Base-by-base conservation (phyloP, 2,797 vertebrate genomes). In the Alectoris magna region DNA sequence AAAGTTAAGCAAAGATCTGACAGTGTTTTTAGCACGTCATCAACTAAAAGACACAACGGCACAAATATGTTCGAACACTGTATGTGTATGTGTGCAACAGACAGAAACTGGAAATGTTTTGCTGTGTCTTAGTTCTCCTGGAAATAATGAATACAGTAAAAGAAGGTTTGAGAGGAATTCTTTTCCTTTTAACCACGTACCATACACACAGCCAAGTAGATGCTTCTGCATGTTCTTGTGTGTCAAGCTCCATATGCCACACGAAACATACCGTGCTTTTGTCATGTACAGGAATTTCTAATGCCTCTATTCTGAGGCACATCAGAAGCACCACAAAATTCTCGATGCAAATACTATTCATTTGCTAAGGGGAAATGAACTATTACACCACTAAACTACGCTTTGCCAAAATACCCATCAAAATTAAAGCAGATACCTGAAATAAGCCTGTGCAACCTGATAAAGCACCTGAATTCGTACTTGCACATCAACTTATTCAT, bases 1-100 rank as follows among this genome's bases (percentile, higher is more conserved):
- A 80, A 93, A 86, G 56, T 91, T 77, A 73, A 81, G 81, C 39
- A 82, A 78, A 94, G n/a, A 84, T 75, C 71, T 93, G 63, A 84
- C 58, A 82, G 26, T 14, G 38, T 73, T 82, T 55, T 62, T 60
- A 94, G 91, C 44, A 94, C 51, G 80, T 84, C 88, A 91, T 76
- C 77, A 94, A 31, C 38, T 71, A 70, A 84, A 86, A 94, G 41
- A 87, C 0, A 83, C 34, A 90, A 90, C 26, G 36, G 34, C 31
- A 85, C 31, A 84, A 88, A 90, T 67, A 64, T 15, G 18, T 88
- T 82, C 48, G 39, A 94, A 71, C 34, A 79, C 12, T 56, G 5
- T 26, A 60, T 38, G 15, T 64, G 44, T 77, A 27, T n/a, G 56
- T 5, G 16, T 73, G 22, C 12, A 79, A 90, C 4, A 51, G 22